phyloP scores from a whole-genome alignment of 1,140 invertebrate species.

The Sminthurides bifidus region DNA sequence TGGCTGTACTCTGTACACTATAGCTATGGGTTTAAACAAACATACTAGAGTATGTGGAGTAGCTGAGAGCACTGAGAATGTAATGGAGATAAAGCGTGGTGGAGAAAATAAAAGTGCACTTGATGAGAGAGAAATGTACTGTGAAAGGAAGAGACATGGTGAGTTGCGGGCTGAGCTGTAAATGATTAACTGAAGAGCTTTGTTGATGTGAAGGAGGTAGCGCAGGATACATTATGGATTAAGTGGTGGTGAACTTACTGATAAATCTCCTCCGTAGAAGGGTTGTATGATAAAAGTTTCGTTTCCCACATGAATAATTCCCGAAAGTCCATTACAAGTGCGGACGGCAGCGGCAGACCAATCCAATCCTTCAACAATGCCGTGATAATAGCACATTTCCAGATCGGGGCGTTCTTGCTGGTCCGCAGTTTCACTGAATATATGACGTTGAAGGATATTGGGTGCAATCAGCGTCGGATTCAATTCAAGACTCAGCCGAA shows the following conservation, averaged over 20 bases:
- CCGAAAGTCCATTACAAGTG: constrained; percentile 91
- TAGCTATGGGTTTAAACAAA: no score
- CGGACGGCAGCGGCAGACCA: constrained; percentile 91
- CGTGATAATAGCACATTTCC: constrained; percentile 76
- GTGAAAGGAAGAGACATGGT: not conserved
- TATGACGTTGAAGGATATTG: constrained; percentile 28
- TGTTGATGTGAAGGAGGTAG: no score
- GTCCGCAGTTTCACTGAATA: constrained; percentile 21
- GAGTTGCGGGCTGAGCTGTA: not conserved
- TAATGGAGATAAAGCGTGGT: no score
- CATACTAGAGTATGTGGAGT: no score
- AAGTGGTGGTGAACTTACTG: constrained; percentile 53
- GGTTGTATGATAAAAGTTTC: constrained; percentile 95
- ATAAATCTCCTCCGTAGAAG: constrained; percentile 87
- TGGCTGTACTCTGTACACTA: no score
- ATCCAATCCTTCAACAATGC: constrained; percentile 85
- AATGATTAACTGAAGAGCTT: no score
- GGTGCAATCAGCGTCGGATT: constrained; percentile 51
- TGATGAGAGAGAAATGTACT: no score
- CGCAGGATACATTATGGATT: not conserved
- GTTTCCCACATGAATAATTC: constrained; percentile 79
- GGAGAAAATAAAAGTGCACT: no score
- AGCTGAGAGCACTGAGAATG: no score
- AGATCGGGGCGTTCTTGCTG: constrained; percentile 27
- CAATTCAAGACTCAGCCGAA: constrained; percentile 85